Percentiles rank a stretch among this genome's conserved stretches.
Conservation (phyloP, 1,140 invertebrate genomes). For the Ostrea edulis region DNA sequence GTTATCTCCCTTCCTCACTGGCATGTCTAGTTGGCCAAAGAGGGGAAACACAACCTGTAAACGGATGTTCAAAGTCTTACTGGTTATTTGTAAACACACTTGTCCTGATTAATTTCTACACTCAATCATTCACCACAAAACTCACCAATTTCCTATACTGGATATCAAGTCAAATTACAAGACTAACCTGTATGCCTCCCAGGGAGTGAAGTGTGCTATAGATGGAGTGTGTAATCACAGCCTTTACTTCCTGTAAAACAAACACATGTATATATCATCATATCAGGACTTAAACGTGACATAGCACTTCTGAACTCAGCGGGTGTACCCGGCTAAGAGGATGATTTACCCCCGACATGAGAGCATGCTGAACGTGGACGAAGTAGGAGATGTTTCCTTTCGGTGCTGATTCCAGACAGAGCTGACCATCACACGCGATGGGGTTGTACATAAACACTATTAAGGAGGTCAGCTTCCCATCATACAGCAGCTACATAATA, state of each 20-base stretch:
- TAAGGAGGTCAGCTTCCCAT: conserved; percentile 96
- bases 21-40: conserved; percentile 97
- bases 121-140: no score
- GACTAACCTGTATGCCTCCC: conserved; percentile 93
- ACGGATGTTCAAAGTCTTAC: not conserved
- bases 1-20: conserved; percentile 79
- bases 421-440: conserved; percentile 96
- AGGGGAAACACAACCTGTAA: conserved; percentile 94
- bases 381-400: conserved; percentile 98
- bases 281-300: no score
- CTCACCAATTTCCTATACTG: no score
- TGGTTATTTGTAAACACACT: no score
- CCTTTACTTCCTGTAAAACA: conserved; percentile 94
- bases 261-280: not conserved
- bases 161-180: not conserved
- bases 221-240: conserved; percentile 99
- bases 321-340: not conserved
- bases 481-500: conserved; percentile 95
- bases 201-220: conserved; percentile 99
- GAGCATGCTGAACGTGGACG: conserved; percentile 98
- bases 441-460: conserved; percentile 99
- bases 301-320: not conserved
- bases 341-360: conserved; percentile 95
- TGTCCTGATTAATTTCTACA: no score
- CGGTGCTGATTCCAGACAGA: conserved; percentile 96